Percentiles rank a stretch among this genome's conserved stretches.
These are phyloP conservation scores for Nymphalis polychloros DNA, from an alignment of 2,888 invertebrate species.

Conservation along the genomic window DNA sequence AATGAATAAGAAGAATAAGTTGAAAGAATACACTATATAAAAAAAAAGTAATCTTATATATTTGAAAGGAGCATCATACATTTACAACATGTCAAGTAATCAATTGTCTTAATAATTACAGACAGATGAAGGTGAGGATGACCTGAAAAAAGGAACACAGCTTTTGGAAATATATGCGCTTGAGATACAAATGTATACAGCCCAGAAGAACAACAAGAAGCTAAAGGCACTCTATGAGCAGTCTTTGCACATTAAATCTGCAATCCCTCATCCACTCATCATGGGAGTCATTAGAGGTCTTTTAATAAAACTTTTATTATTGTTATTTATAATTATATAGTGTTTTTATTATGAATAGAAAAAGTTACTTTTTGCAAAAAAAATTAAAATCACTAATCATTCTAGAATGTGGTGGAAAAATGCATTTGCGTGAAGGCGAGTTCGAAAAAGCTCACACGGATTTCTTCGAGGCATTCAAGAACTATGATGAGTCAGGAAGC, in stretches of 20 bases:
- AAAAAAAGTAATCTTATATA: too few relatives aligned
- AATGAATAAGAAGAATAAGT: too few relatives aligned
- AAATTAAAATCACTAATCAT: constrained; percentile 12
- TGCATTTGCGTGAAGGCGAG: constrained; percentile 99
- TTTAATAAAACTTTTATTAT: background rate
- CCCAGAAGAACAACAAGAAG: constrained; percentile 99
- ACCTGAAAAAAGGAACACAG: constrained; percentile 98
- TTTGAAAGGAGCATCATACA: too few relatives aligned
- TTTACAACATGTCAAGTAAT: too few relatives aligned
- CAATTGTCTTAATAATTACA: constrained; percentile 50
- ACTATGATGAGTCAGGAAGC: constrained; percentile 99
- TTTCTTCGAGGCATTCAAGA: constrained; percentile 99
- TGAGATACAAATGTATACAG: constrained; percentile 99
- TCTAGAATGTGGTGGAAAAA: constrained; percentile 98
- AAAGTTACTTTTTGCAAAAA: too few relatives aligned
- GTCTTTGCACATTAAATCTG: constrained; percentile 98
- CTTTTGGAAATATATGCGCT: constrained; percentile 98
- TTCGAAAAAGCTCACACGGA: constrained; percentile 99
- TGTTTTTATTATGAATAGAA: too few relatives aligned
- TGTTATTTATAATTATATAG: too few relatives aligned
- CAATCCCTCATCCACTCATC: constrained; percentile 99
- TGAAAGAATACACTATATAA: too few relatives aligned
- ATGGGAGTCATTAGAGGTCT: constrained; percentile 99
- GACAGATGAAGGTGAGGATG: constrained; percentile 99
- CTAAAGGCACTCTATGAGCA: constrained; percentile 98